Evolutionary conservation across 2,113 vertebrate genomes (phyloP).

Genomic region (Petaurus breviceps): DNA sequence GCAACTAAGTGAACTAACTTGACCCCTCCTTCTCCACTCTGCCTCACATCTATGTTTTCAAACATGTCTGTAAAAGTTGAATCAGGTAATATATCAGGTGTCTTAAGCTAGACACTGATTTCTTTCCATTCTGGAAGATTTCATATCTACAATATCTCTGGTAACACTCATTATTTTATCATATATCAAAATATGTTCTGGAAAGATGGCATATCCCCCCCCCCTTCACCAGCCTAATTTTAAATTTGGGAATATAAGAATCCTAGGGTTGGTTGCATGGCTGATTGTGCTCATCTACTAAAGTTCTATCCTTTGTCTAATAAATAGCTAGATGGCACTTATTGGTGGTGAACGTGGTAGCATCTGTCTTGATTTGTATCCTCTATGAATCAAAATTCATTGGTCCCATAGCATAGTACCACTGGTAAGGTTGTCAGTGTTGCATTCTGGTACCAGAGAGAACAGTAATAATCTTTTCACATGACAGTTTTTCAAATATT

Average conservation of each 20-base stretch:
- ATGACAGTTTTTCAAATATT: background rate
- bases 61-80: background rate
- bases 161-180: background rate
- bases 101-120: background rate
- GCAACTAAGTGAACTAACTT: background rate
- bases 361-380: background rate
- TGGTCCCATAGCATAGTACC: background rate
- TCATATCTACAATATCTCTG: background rate
- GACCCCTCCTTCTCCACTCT: background rate
- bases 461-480: background rate
- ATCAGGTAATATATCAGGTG: background rate
- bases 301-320: background rate
- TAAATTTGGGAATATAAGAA: background rate
- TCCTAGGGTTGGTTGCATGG: background rate
- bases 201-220: background rate
- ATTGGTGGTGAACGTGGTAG: background rate
- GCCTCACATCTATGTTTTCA: rapidly evolving
- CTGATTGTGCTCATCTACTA: no score
- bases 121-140: background rate
- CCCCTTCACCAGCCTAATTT: background rate
- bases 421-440: background rate
- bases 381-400: background rate
- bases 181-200: background rate
- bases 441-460: background rate
- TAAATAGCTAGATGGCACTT: background rate